phyloP scores from a whole-genome alignment of 2,113 vertebrate species.

The Scomber japonicus region DNA sequence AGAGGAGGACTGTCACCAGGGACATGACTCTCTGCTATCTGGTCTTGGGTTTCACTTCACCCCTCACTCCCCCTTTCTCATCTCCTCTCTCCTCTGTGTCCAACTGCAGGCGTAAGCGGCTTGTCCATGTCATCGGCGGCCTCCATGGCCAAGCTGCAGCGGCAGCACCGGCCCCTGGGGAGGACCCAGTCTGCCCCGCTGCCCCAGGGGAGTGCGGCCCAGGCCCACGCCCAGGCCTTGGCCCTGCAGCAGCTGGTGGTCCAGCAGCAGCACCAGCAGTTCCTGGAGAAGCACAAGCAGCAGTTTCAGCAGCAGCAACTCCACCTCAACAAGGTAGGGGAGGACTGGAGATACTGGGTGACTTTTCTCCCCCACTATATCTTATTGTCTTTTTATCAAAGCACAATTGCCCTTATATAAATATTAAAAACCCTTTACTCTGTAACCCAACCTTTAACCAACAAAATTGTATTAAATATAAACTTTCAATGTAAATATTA shows the following conservation, averaged over 20 bases:
- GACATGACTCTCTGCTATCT: slow-evolving; percentile 1
- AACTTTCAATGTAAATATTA: too few species aligned
- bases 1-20: slow-evolving; percentile 1
- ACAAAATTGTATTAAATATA: too few species aligned
- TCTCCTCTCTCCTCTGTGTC: neutral
- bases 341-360: neutral
- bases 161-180: slow-evolving; percentile 92
- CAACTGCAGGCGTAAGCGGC: slow-evolving; percentile 85
- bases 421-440: too few species aligned
- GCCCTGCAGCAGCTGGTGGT: slow-evolving; percentile 96
- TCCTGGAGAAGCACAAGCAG: slow-evolving; percentile 98
- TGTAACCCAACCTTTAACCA: too few species aligned
- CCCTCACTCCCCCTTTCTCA: too few species aligned
- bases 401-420: too few species aligned
- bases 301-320: slow-evolving; percentile 96
- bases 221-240: slow-evolving; percentile 83
- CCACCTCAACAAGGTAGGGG: slow-evolving; percentile 96
- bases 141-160: slow-evolving; percentile 91
- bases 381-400: too few species aligned
- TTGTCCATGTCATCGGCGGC: slow-evolving; percentile 88
- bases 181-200: slow-evolving; percentile 82
- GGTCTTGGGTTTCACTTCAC: slow-evolving; percentile 1
- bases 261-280: slow-evolving; percentile 98
- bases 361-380: too few species aligned
- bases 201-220: slow-evolving; percentile 84